Conservation (phyloP, 2,888 invertebrate genomes). For the Euclidia mi region DNA sequence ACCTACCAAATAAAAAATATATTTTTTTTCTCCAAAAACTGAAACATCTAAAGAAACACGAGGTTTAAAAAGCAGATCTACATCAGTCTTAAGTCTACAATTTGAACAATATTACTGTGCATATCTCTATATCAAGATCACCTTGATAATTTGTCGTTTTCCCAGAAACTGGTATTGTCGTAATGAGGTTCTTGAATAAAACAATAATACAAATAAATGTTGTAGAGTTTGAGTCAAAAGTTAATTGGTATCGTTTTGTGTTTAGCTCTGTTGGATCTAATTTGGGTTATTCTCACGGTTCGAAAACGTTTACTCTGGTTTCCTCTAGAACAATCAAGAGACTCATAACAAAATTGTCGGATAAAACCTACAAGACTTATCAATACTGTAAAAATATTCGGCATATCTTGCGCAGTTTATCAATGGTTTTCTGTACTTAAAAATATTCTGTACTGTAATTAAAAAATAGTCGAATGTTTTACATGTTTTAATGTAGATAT, state of each 20-base stretch:
- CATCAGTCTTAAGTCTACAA: slow-evolving; percentile 67
- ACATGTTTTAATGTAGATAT: no score
- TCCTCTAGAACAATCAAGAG: no score
- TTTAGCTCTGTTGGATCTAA: slow-evolving; percentile 36
- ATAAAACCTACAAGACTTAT: neutral
- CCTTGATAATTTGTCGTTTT: slow-evolving; percentile 82
- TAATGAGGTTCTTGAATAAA: slow-evolving; percentile 64
- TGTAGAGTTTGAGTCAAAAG: slow-evolving; percentile 48
- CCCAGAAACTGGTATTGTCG: slow-evolving; percentile 71
- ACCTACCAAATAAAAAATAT: neutral
- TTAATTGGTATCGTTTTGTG: slow-evolving; percentile 65
- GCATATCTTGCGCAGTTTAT: no score
- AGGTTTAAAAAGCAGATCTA: slow-evolving; percentile 54
- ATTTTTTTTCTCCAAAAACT: neutral
- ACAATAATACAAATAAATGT: slow-evolving; percentile 53
- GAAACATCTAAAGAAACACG: slow-evolving; percentile 8
- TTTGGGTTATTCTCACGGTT: slow-evolving; percentile 48
- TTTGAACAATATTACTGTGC: slow-evolving; percentile 62
- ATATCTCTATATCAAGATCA: slow-evolving; percentile 73
- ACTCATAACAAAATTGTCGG: neutral
- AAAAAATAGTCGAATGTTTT: no score
- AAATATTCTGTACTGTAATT: no score
- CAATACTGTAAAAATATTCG: no score
- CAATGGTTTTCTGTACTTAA: no score
- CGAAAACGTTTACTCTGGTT: no score